Evolutionary conservation across 2,113 vertebrate genomes (phyloP).

Genomic region (Chaetodon auriga): DNA sequence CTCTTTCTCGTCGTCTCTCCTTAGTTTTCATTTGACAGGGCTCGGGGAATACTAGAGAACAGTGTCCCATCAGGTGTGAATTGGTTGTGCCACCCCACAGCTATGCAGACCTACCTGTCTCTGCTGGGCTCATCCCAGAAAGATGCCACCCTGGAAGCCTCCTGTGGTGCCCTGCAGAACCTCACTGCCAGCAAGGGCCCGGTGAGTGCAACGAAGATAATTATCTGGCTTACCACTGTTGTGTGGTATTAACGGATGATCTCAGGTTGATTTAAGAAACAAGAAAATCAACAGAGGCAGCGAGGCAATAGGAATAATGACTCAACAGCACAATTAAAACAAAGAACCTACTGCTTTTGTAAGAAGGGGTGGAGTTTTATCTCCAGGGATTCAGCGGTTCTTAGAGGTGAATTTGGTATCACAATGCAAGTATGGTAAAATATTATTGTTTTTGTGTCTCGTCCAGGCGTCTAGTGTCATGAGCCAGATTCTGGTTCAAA

Average conservation of each 20-base stretch:
- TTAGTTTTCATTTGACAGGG: constrained; percentile 68
- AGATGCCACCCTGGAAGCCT: constrained; percentile 89
- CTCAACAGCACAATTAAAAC: neutral
- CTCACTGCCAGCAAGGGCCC: constrained; percentile 89
- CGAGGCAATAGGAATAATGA: neutral
- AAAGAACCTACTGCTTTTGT: neutral
- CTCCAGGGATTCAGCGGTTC: neutral
- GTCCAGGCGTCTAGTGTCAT: constrained; percentile 88
- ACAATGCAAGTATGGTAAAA: neutral
- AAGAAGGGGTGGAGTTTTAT: constrained; percentile 16
- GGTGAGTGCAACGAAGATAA: constrained; percentile 76
- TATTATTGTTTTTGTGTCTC: neutral
- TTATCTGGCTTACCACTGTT: neutral
- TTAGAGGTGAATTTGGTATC: neutral
- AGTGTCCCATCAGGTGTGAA: constrained; percentile 83
- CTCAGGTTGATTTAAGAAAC: neutral
- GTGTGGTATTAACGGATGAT: neutral
- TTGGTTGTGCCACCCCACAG: constrained; percentile 89
- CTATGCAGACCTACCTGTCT: constrained; percentile 89
- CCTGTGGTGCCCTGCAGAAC: constrained; percentile 94
- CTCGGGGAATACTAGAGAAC: constrained; percentile 77
- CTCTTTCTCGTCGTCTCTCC: neutral
- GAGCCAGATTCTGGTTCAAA: constrained; percentile 89
- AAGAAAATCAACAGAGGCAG: neutral
- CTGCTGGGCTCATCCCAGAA: constrained; percentile 89